Conservation (phyloP, 2,113 vertebrate genomes). For the Glaucomys volans region DNA sequence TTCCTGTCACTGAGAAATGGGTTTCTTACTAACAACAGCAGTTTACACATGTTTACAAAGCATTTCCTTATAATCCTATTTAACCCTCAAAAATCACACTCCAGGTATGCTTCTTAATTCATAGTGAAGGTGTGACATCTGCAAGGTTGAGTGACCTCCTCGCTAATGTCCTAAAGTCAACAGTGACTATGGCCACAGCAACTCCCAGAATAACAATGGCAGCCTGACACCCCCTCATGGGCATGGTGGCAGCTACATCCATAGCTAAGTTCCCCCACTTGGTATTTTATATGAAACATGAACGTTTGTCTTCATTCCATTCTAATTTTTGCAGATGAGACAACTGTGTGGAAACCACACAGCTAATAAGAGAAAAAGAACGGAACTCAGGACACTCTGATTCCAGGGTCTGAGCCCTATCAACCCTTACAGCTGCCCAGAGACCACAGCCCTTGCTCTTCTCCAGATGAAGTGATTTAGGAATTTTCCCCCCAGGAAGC, state of each 20-base stretch:
- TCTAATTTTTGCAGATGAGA: background rate
- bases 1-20: background rate
- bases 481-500: background rate
- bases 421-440: background rate
- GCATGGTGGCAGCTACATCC: background rate
- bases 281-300: no score
- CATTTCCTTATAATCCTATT: background rate
- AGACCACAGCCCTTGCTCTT: background rate
- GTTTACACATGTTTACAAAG: background rate
- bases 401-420: background rate
- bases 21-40: conserved; percentile 2
- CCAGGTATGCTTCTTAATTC: background rate
- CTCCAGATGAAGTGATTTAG: background rate
- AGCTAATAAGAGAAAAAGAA: no score
- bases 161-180: background rate
- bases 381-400: background rate
- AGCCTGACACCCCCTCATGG: background rate
- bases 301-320: background rate
- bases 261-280: background rate
- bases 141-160: background rate
- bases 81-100: conserved; percentile 18
- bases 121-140: background rate
- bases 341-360: background rate
- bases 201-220: fast-evolving
- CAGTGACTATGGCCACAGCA: background rate